A percentile compares a stretch with the other conserved stretches of the same genome.
Evolutionary conservation across 2,888 invertebrate genomes (phyloP).

Genomic region (Chrysolina oricalcia): DNA sequence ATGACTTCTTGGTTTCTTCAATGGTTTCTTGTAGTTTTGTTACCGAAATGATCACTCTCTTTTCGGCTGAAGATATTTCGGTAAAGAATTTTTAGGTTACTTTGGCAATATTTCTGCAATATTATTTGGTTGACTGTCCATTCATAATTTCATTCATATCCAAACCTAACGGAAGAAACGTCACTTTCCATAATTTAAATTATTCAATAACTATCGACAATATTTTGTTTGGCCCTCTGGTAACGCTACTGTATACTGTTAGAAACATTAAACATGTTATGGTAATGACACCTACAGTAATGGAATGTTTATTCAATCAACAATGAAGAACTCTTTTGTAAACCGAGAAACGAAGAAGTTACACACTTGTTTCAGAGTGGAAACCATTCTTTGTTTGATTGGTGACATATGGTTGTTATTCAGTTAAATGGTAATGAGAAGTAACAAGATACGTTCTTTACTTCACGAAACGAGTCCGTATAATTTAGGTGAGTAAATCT

Average conservation of each 20-base stretch:
- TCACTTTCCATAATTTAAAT: not conserved
- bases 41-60: no score
- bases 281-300: conserved; percentile 21
- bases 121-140: no score
- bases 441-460: not conserved
- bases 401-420: conserved; percentile 29
- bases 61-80: no score
- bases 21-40: no score
- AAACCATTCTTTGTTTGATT: conserved; percentile 16
- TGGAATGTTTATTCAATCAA: conserved; percentile 30
- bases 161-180: no score
- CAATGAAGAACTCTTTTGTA: conserved; percentile 28
- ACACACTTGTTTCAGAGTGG: conserved; percentile 19
- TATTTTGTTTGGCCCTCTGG: not conserved
- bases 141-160: no score
- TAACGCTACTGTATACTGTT: conserved; percentile 4
- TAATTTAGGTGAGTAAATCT: not conserved
- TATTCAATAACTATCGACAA: not conserved
- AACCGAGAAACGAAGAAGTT: conserved; percentile 16
- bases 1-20: no score
- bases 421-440: conserved; percentile 12
- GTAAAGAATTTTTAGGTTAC: no score
- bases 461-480: no score
- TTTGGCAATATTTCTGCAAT: no score
- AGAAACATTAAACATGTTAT: conserved; percentile 23